A percentile compares a stretch with the other conserved stretches of the same genome.
Conservation (phyloP, 2,888 invertebrate genomes). For the Mongoloraphidia duomilia region DNA sequence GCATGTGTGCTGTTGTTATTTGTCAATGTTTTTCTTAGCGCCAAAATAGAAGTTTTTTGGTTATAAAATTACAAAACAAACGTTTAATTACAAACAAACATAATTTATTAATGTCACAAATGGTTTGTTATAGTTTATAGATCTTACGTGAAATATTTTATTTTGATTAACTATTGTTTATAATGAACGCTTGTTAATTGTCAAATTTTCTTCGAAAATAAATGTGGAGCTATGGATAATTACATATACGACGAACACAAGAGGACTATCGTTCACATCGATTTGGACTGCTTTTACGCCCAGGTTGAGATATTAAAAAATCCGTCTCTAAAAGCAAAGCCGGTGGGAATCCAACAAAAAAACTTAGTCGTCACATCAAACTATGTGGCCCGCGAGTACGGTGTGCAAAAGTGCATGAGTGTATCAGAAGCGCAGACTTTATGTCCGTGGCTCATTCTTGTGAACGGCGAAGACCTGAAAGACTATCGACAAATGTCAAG, state of each 20-base stretch:
- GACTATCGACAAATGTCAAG: constrained; percentile 66
- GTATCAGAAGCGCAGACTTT: constrained; percentile 56
- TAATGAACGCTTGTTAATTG: too few relatives aligned
- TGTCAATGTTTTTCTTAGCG: too few relatives aligned
- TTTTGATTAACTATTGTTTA: too few relatives aligned
- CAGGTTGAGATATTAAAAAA: constrained; percentile 70
- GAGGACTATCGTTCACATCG: constrained; percentile 62
- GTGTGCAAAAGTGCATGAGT: constrained; percentile 64
- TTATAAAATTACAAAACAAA: too few relatives aligned
- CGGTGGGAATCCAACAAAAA: constrained; percentile 73
- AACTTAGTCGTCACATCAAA: constrained; percentile 74
- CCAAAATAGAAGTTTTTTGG: too few relatives aligned
- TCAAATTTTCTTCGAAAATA: too few relatives aligned
- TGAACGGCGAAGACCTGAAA: constrained; percentile 71
- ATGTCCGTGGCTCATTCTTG: constrained; percentile 60
- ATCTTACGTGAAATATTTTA: too few relatives aligned
- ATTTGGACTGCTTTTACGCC: constrained; percentile 75
- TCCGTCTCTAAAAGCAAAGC: constrained; percentile 48
- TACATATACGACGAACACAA: constrained; percentile 33
- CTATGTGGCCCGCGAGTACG: constrained; percentile 61
- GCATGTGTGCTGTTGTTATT: too few relatives aligned
- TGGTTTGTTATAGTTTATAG: too few relatives aligned
- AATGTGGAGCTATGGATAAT: neutral
- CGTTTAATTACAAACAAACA: too few relatives aligned
- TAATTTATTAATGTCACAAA: too few relatives aligned